Evolutionary conservation across 2,113 vertebrate species (phyloP).

Genomic region (Oenanthe melanoleuca): DNA sequence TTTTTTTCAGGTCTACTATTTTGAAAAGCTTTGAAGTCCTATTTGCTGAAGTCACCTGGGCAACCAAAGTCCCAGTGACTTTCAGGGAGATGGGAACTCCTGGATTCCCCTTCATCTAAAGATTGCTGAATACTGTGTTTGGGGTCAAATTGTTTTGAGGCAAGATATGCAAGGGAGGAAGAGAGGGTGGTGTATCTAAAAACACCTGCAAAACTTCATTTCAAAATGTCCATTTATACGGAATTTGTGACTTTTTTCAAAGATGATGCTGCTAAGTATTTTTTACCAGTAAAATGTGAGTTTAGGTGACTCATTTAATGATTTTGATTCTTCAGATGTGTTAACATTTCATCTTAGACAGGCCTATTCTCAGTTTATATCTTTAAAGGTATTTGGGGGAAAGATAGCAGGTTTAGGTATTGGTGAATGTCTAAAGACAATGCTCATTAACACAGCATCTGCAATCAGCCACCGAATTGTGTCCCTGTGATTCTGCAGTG

Average conservation of each 20-base stretch:
- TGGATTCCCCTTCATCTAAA: neutral
- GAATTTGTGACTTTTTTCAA: neutral
- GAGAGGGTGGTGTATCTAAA: neutral
- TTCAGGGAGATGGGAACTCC: neutral
- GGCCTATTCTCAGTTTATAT: neutral
- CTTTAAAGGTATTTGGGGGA: neutral
- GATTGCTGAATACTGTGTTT: neutral
- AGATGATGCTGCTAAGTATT: neutral
- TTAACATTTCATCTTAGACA: neutral
- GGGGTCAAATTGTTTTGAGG: neutral
- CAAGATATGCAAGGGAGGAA: neutral
- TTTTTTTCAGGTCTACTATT: neutral
- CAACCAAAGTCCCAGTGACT: neutral
- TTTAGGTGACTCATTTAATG: neutral
- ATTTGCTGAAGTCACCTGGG: neutral
- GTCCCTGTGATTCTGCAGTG: neutral
- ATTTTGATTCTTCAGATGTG: neutral
- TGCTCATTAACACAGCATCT: neutral
- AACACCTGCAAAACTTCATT: accelerated
- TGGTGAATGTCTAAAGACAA: neutral
- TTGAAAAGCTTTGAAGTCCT: neutral
- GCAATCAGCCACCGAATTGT: neutral
- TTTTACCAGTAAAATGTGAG: neutral
- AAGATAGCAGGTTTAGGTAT: neutral
- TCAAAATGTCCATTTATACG: neutral